Conservation (phyloP, 1,140 invertebrate species). For the Drosophila tristis region DNA sequence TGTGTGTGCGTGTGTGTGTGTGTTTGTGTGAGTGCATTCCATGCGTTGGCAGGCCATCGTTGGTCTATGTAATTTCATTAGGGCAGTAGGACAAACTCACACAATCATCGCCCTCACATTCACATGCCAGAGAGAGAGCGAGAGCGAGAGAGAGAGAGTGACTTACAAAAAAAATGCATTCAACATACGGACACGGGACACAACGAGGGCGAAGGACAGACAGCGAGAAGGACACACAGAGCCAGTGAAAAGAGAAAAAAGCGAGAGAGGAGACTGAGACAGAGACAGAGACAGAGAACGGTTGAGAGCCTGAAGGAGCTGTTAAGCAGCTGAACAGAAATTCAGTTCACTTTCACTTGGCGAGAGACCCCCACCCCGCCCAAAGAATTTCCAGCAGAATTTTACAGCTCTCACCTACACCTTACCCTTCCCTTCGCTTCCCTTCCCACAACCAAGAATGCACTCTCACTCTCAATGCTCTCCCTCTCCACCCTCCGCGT, state of each 20-base stretch:
- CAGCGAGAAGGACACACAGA: slow-evolving; percentile 7
- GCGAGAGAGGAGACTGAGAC: slow-evolving; percentile 12
- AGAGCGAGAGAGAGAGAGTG: slow-evolving; percentile 12
- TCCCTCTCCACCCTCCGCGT: not conserved
- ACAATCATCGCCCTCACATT: slow-evolving; percentile 28
- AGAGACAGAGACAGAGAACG: slow-evolving; percentile 17
- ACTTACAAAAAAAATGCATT: slow-evolving; percentile 33
- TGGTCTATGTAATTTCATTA: slow-evolving; percentile 74
- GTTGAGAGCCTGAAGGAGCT: slow-evolving; percentile 10
- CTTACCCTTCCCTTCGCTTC: not conserved
- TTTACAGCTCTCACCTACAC: no score
- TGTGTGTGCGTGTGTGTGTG: slow-evolving; percentile 33
- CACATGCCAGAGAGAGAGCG: not conserved
- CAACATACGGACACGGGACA: slow-evolving; percentile 21
- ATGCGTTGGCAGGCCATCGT: slow-evolving; percentile 55
- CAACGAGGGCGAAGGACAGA: slow-evolving; percentile 1
- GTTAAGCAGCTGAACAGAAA: slow-evolving; percentile 44
- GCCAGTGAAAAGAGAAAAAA: not conserved
- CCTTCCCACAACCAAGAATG: not conserved
- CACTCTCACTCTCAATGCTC: no score
- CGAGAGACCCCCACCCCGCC: not conserved
- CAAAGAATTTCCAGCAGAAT: slow-evolving; percentile 2
- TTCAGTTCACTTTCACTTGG: slow-evolving; percentile 54
- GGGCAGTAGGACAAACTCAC: slow-evolving; percentile 75
- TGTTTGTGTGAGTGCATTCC: slow-evolving; percentile 52